A percentile compares a stretch with the other conserved stretches of the same genome.
Evolutionary conservation across 1,140 invertebrate species (phyloP).

Genomic region (Brachionus calyciflorus): DNA sequence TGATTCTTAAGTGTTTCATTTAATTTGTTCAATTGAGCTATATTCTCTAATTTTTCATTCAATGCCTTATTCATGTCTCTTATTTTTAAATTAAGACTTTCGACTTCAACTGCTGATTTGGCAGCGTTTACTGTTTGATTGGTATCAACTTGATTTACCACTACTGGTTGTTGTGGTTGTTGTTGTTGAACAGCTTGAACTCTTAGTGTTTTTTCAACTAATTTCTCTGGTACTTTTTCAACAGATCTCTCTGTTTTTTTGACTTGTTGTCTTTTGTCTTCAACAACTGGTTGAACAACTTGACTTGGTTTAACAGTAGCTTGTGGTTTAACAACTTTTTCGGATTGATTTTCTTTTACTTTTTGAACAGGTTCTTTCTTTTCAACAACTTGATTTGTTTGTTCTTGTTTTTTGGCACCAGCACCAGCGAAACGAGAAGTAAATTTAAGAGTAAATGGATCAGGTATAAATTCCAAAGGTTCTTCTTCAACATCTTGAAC

Average conservation of each 20-base stretch:
- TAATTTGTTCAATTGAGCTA: not conserved
- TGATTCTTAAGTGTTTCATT: not conserved
- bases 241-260: not conserved
- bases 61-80: slow-evolving; percentile 10
- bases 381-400: not conserved
- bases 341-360: not conserved
- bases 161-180: not conserved
- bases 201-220: not conserved
- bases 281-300: not conserved
- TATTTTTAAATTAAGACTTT: not conserved
- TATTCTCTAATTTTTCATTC: not conserved
- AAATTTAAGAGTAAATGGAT: slow-evolving; percentile 24
- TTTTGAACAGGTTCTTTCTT: not conserved
- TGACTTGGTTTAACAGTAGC: slow-evolving; percentile 38
- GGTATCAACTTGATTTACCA: slow-evolving; percentile 10
- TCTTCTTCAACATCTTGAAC: not conserved
- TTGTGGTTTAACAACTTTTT: slow-evolving; percentile 16
- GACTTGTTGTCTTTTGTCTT: not conserved
- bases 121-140: too few species aligned
- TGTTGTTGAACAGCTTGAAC: not conserved
- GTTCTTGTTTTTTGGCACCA: not conserved
- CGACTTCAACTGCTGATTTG: slow-evolving; percentile 6
- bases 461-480: slow-evolving; percentile 14
- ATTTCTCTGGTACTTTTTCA: not conserved
- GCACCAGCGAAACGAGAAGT: slow-evolving; percentile 26